Evolutionary conservation across 1,140 invertebrate genomes (phyloP), one percentile per base, ranked within the genome.

Genomic region (Arion vulgaris): DNA sequence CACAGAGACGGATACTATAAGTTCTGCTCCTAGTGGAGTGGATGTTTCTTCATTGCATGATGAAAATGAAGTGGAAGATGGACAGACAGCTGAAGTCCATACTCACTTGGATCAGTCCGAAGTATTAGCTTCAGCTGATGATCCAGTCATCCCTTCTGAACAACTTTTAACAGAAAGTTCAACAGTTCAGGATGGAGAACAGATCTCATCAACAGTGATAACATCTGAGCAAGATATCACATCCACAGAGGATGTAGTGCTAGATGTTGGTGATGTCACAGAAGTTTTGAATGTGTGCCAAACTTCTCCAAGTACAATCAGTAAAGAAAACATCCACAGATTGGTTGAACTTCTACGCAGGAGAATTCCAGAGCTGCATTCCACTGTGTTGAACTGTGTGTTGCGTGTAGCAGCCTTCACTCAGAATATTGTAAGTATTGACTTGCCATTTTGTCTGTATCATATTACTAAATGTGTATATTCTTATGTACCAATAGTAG

Each of bases 371-470:
- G 51, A 4, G 19, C 71, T 81, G 4, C 69, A 73, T 32, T 23
- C 49, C 49, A 81, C 80, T 26, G 80, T 81, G 23, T 49, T 81
- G 36, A 51, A 81, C 34, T 45, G n/a, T 57, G 2, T 81, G 13
- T 45, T 81, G n/a, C 32, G 71, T 32, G 51, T 81, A 26, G 34
- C 69, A 7, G 80, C 80, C n/a, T 81, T 81, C 38, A 81, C 68
- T n/a, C 80, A 81, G 51, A 72, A 81, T 51, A 57, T 41, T 73
- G 80, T 81, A 41, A 81, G 80, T 81, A 71, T 38, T 15, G 32
- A n/a, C 28, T 74, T 74, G 41, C 32, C 34, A 28, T n/a, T n/a
- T n/a, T n/a, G n/a, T n/a, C n/a, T n/a, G n/a, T n/a, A 17, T 71
- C 34, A 13, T 71, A 32, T 71, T 71, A 13, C 13, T 34, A 71